These are phyloP conservation scores for Mastomys coucha DNA, from an alignment of 2,113 vertebrate genomes.

Conservation along the genomic window DNA sequence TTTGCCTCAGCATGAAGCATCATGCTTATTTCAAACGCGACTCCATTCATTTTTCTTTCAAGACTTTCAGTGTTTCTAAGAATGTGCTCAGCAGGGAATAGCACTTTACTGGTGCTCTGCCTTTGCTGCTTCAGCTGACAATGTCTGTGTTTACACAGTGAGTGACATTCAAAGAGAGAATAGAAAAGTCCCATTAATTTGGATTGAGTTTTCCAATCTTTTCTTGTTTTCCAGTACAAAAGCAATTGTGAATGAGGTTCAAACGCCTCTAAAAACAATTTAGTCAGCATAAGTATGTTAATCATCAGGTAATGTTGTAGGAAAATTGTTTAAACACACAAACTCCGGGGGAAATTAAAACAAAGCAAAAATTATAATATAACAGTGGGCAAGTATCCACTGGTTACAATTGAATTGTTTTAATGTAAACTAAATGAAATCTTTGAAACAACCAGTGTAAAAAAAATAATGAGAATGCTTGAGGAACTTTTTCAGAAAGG, in stretches of 20 bases:
- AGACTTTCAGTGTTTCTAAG: constrained; percentile 54
- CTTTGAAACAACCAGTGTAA: not conserved
- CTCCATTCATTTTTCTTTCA: constrained; percentile 66
- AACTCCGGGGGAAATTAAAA: not conserved
- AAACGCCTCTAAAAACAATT: constrained; percentile 13
- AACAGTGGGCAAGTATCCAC: not conserved
- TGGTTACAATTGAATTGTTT: not conserved
- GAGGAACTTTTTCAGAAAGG: not conserved
- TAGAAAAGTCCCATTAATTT: constrained; percentile 42
- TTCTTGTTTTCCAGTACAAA: constrained; percentile 16
- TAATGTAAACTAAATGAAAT: not conserved
- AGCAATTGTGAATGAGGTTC: constrained; percentile 27
- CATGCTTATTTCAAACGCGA: constrained; percentile 1
- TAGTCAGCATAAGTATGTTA: not conserved
- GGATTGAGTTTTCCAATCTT: not conserved
- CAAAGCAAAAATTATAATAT: not conserved
- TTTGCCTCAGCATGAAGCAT: constrained; percentile 64
- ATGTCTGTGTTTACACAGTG: constrained; percentile 68
- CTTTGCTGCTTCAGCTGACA: constrained; percentile 65
- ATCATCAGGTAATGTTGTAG: not conserved
- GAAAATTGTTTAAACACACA: constrained; percentile 42
- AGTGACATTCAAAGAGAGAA: constrained; percentile 37
- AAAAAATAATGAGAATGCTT: not conserved
- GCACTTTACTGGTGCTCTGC: not conserved
- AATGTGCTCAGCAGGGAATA: not conserved